Conservation (phyloP, 2,113 vertebrate genomes). For the Lophochroa leadbeateri region DNA sequence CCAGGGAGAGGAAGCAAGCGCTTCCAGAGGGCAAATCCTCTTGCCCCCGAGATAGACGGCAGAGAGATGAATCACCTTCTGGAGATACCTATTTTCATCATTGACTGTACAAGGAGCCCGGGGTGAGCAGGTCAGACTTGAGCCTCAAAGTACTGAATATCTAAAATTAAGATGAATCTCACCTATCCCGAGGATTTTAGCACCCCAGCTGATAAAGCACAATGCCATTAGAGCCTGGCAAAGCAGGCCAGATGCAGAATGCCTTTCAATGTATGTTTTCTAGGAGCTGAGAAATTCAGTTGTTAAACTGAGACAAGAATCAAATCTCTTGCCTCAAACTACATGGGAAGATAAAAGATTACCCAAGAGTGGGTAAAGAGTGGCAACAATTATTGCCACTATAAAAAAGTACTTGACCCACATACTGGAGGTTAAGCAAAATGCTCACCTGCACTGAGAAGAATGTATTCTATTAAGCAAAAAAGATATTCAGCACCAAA, state of each 20-base stretch:
- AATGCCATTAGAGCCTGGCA: not conserved
- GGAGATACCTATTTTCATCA: not conserved
- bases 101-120: not conserved
- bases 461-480: not conserved
- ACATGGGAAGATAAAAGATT: not conserved
- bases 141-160: not conserved
- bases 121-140: slow-evolving; percentile 13
- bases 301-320: not conserved
- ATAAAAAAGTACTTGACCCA: not conserved
- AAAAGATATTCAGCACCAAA: not conserved
- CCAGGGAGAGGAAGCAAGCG: not conserved
- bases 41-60: not conserved
- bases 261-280: not conserved
- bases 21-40: slow-evolving; percentile 52
- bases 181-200: not conserved
- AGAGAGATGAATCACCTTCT: slow-evolving; percentile 29
- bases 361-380: not conserved
- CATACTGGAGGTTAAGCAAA: not conserved
- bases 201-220: not conserved
- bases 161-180: slow-evolving; percentile 34
- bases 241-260: not conserved
- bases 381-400: not conserved
- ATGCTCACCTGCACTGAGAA: not conserved
- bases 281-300: not conserved
- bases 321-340: not conserved